Base-by-base conservation (phyloP, 2,888 invertebrate species). In the Dryobota labecula region DNA sequence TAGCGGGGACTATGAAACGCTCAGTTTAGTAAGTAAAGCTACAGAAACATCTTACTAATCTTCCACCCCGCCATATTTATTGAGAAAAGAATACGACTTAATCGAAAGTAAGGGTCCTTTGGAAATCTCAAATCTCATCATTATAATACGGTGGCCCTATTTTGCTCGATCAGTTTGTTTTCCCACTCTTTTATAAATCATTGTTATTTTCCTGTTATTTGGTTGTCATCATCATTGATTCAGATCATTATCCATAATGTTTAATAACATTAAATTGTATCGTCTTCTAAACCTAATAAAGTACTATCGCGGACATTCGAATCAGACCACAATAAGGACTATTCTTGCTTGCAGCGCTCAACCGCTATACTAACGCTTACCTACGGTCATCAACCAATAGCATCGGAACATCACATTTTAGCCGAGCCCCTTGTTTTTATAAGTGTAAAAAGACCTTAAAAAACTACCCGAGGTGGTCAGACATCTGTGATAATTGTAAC, bases 191-290 rank as follows among this genome's bases (percentile, higher is more conserved):
- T 62, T 47, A 56, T 73, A 53, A 58, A 33, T 47, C 51, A 36
- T 79, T 76, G 51, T 65, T 66, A 75, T 66, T 80, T 61, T 43
- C 27, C 56, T 76, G 80, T 51, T 61, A 74, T 49, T 76, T 49
- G 47, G 43, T 18, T 43, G 63, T 33, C 60, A 75, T 80, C 76
- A 36, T 30, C 41, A 67, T 68, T 76, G 45, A 57, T 67, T 41
- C n/a, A 30, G 45, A 62, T 47, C 63, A 51, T 75, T 72, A 51
- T 51, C 38, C 20, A 27, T 62, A 47, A 47, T 61, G 20, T 66
- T 75, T 61, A 73, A 49, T 57, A 20, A 56, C 74, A 64, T 54
- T 43, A 75, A 75, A 75, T 53, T 66, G 30, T 67, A 54, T 45
- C 38, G 47, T 18, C 24, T 11, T 62, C 41, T 53, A 36, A 51